phyloP scores from a whole-genome alignment of 2,888 invertebrate genomes.

The Drosophila kambysellisi region DNA sequence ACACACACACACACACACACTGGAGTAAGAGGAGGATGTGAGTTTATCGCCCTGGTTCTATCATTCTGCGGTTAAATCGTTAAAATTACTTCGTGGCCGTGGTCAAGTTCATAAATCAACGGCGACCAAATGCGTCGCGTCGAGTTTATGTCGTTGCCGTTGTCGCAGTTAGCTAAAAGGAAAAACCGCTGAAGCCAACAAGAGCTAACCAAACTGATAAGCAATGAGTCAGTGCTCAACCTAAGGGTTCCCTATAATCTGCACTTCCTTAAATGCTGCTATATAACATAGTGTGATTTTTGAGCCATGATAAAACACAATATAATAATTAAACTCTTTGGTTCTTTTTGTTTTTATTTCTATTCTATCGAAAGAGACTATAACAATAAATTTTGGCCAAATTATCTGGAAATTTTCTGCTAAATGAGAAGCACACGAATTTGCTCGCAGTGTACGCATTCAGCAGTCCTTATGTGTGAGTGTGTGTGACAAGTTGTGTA shows the following conservation, averaged over 20 bases:
- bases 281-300: background rate
- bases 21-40: constrained; percentile 23
- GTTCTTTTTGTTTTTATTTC: background rate
- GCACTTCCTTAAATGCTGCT: background rate
- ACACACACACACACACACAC: constrained; percentile 8
- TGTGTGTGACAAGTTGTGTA: background rate
- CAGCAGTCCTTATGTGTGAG: background rate
- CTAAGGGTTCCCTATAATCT: constrained; percentile 36
- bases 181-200: constrained; percentile 59
- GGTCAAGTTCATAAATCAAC: constrained; percentile 82
- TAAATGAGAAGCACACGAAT: background rate
- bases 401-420: background rate
- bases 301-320: background rate
- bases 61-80: constrained; percentile 80
- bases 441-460: background rate
- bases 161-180: constrained; percentile 65
- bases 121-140: constrained; percentile 48
- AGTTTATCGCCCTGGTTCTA: constrained; percentile 77
- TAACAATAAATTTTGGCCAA: background rate
- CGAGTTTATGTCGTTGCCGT: constrained; percentile 15
- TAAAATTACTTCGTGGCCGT: constrained; percentile 75
- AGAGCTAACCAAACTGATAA: constrained; percentile 37
- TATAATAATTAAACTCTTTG: background rate
- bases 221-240: background rate
- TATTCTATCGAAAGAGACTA: background rate